These are phyloP conservation scores for Heliconius melpomene DNA, from an alignment of 1,140 invertebrate species.

Conservation along the genomic window DNA sequence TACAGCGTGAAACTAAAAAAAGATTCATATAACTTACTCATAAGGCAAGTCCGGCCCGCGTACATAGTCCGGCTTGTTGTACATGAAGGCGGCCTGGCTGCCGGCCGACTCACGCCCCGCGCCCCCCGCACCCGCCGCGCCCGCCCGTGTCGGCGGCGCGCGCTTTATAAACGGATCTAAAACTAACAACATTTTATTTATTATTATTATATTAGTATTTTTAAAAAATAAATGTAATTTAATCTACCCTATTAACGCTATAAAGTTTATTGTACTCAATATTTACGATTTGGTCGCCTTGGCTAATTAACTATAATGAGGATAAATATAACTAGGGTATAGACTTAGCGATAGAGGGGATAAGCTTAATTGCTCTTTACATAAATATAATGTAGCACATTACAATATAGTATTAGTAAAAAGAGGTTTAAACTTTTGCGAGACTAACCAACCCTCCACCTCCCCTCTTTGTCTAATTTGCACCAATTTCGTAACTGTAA, in stretches of 20 bases:
- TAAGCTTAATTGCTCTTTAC: background rate
- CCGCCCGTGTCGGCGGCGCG: conserved; percentile 27
- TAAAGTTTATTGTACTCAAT: too few species aligned
- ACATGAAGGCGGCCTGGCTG: conserved; percentile 54
- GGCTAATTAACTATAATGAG: too few species aligned
- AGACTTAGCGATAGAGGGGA: too few species aligned
- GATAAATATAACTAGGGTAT: too few species aligned
- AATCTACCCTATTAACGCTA: too few species aligned
- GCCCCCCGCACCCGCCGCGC: conserved; percentile 51
- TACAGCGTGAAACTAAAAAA: background rate
- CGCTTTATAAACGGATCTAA: conserved; percentile 53
- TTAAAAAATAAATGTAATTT: too few species aligned
- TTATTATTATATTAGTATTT: too few species aligned
- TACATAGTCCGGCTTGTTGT: conserved; percentile 52
- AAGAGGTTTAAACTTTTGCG: too few species aligned
- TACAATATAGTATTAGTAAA: background rate
- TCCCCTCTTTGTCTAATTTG: background rate
- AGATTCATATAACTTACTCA: conserved; percentile 33
- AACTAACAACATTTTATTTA: conserved; percentile 28
- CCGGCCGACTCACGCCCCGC: conserved; percentile 47
- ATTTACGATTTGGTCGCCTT: too few species aligned
- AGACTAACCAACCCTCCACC: too few species aligned
- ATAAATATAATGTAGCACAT: background rate
- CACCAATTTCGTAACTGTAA: background rate
- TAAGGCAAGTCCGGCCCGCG: conserved; percentile 36